These are phyloP conservation scores for Rhabdomys dilectus DNA, from an alignment of 2,113 vertebrate genomes.

Conservation along the genomic window DNA sequence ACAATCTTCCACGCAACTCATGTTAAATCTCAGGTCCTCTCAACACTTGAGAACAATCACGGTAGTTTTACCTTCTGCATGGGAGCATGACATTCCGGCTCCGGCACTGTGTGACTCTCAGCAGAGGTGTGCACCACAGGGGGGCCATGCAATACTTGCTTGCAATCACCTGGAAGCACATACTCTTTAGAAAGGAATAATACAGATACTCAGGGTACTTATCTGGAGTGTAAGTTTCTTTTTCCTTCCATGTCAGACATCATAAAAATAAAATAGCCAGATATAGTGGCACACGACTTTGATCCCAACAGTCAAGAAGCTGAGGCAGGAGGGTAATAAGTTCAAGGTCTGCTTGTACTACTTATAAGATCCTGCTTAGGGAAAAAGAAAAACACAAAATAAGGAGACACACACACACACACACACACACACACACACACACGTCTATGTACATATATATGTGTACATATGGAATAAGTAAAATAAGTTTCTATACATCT, in stretches of 20 bases:
- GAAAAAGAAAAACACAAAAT: neutral
- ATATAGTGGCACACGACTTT: neutral
- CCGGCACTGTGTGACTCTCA: neutral
- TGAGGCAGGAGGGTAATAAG: neutral
- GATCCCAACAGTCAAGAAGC: neutral
- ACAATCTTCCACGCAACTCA: neutral
- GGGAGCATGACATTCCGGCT: slow-evolving; percentile 67
- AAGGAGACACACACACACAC: neutral
- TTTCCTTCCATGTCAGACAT: neutral
- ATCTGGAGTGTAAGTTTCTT: slow-evolving; percentile 20
- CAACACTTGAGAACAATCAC: slow-evolving; percentile 22
- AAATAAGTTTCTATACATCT: neutral
- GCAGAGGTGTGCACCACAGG: slow-evolving; percentile 36
- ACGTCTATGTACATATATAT: neutral
- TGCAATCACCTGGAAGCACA: slow-evolving; percentile 70
- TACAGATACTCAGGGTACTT: slow-evolving; percentile 41
- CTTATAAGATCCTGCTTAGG: neutral
- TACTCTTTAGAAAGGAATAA: slow-evolving; percentile 55
- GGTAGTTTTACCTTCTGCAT: slow-evolving; percentile 81
- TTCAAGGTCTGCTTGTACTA: neutral
- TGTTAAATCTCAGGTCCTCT: slow-evolving; percentile 45
- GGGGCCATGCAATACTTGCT: neutral
- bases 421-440: neutral
- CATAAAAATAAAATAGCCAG: slow-evolving; percentile 40
- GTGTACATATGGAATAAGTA: neutral